phyloP scores from a whole-genome alignment of 30 jellyfish, hydroid and myxozoan species.

The Cassiopea xamachana region DNA sequence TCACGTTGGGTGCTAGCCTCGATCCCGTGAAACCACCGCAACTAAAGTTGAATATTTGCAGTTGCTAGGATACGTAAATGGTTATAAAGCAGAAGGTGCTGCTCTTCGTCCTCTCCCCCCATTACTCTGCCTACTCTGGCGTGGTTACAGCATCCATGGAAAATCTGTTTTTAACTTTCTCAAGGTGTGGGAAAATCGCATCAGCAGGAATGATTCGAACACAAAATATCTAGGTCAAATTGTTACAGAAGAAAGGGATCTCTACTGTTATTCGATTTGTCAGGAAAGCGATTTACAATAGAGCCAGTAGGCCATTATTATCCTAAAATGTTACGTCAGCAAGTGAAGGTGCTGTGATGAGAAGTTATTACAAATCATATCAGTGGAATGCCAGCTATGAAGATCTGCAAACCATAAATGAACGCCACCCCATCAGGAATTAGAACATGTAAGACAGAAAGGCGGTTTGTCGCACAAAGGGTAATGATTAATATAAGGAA shows the following conservation, averaged over 20 bases:
- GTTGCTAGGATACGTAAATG: too few species aligned
- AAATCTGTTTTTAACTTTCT: not conserved
- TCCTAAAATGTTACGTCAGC: not conserved
- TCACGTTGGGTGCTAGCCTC: too few species aligned
- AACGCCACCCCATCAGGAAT: conserved; percentile 21
- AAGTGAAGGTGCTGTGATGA: not conserved
- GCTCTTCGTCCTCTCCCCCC: too few species aligned
- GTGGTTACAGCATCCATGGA: not conserved
- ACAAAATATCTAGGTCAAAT: not conserved
- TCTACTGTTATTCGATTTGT: not conserved
- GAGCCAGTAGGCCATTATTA: not conserved
- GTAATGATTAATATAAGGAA: conserved; percentile 4
- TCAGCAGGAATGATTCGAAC: not conserved
- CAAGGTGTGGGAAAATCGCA: conserved; percentile 40
- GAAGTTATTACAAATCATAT: conserved; percentile 4
- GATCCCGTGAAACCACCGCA: too few species aligned
- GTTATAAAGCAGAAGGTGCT: too few species aligned
- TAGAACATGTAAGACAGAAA: not conserved
- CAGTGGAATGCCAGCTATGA: conserved; percentile 28
- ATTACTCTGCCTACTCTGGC: too few species aligned
- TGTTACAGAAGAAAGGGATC: not conserved
- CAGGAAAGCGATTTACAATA: conserved; percentile 6
- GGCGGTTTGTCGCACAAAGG: conserved; percentile 14
- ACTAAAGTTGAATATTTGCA: too few species aligned
- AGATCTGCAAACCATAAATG: not conserved